phyloP scores from a whole-genome alignment of 1,140 invertebrate species.

The Heliconius hermathena region DNA sequence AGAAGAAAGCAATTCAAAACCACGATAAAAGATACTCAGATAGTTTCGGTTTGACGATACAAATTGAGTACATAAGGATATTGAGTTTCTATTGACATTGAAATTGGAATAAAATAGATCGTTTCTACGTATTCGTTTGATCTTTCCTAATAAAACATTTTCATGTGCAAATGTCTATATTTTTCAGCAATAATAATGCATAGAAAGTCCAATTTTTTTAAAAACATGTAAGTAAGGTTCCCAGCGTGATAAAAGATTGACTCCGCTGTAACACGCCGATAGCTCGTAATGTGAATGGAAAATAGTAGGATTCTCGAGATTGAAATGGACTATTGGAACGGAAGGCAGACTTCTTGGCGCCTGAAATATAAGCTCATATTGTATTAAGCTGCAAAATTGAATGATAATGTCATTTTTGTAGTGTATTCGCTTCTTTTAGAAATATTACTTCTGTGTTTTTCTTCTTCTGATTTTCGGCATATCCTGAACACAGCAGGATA shows the following conservation, averaged over 20 bases:
- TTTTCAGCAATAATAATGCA: too few relatives aligned
- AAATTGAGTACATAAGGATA: background rate
- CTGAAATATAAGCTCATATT: background rate
- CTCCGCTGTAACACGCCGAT: background rate
- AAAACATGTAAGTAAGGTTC: background rate
- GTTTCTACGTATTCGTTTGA: background rate
- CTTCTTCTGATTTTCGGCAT: too few relatives aligned
- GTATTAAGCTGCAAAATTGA: background rate
- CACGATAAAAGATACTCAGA: background rate
- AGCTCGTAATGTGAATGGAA: constrained; percentile 1
- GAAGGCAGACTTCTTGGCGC: background rate
- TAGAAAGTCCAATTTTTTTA: background rate
- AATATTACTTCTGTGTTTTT: too few relatives aligned
- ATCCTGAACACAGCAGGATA: too few relatives aligned
- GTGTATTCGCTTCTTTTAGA: background rate
- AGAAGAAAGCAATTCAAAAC: background rate
- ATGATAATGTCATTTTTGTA: background rate
- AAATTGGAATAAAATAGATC: background rate
- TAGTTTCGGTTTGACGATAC: constrained; percentile 2
- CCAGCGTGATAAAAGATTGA: background rate
- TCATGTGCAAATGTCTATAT: background rate
- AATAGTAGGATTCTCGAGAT: background rate
- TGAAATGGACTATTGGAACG: background rate
- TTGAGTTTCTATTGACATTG: constrained; percentile 4
- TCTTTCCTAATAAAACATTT: constrained; percentile 4